phyloP scores from a whole-genome alignment of 2,113 vertebrate genomes.

The Leptosomus discolor region DNA sequence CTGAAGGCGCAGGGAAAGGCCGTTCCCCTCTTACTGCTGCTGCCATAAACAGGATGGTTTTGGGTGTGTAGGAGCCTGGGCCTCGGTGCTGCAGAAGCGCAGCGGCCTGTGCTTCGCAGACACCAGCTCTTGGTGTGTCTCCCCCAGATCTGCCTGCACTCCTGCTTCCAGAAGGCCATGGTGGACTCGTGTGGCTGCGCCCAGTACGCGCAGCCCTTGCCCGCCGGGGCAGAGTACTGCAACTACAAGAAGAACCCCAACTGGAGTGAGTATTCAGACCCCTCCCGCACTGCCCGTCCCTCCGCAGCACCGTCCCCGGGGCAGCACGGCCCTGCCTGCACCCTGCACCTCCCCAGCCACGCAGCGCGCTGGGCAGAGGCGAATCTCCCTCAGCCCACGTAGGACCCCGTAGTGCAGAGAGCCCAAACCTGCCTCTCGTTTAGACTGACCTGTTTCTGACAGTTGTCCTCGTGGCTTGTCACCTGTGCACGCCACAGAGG shows the following conservation, averaged over 20 bases:
- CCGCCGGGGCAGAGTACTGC: conserved; percentile 71
- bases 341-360: background rate
- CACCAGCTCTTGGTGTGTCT: background rate
- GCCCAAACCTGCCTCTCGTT: background rate
- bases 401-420: background rate
- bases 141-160: conserved; percentile 80
- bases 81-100: background rate
- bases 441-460: background rate
- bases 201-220: conserved; percentile 76
- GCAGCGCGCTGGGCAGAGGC: accelerated
- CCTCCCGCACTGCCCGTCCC: accelerated
- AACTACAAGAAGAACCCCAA: conserved; percentile 79
- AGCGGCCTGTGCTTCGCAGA: background rate
- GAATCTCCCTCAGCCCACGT: background rate
- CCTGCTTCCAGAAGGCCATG: conserved; percentile 82
- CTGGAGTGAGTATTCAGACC: conserved; percentile 77
- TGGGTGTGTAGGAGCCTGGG: background rate
- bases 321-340: background rate
- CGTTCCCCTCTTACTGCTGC: background rate
- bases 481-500: background rate
- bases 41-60: background rate
- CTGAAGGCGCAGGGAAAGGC: background rate
- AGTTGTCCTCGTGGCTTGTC: background rate
- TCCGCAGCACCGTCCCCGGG: accelerated
- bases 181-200: conserved; percentile 77